Conservation (phyloP, 1,140 invertebrate species). For the Neodiprion pinetum region DNA sequence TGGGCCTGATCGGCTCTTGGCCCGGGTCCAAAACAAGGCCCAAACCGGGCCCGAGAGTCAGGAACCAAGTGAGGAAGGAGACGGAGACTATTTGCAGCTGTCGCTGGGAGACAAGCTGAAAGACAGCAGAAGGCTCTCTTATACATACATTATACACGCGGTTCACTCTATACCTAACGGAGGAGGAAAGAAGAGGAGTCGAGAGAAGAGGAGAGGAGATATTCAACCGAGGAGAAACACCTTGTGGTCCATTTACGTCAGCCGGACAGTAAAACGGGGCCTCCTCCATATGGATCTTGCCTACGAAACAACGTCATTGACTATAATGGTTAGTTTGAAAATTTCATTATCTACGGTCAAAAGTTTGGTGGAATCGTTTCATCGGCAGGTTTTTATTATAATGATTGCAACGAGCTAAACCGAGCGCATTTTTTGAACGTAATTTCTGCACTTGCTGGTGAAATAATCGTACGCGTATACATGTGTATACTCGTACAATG, state of each 20-base stretch:
- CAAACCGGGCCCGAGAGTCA: background rate
- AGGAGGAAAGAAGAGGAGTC: background rate
- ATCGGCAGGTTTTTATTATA: too few relatives aligned
- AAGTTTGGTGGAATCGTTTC: too few relatives aligned
- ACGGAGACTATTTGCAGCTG: constrained; percentile 6
- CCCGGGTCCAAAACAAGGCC: background rate
- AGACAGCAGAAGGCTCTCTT: background rate
- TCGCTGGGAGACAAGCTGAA: constrained; percentile 1
- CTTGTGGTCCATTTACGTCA: constrained; percentile 7
- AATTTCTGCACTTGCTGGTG: too few relatives aligned
- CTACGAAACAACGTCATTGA: too few relatives aligned
- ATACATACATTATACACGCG: too few relatives aligned
- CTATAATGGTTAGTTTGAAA: too few relatives aligned
- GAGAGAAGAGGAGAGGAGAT: background rate
- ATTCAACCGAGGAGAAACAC: background rate
- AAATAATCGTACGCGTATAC: too few relatives aligned
- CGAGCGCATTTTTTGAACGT: too few relatives aligned
- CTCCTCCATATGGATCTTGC: too few relatives aligned
- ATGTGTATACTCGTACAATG: too few relatives aligned
- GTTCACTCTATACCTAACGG: background rate
- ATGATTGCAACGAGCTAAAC: too few relatives aligned
- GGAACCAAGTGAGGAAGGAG: background rate
- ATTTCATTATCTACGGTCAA: too few relatives aligned
- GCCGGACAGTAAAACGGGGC: background rate
- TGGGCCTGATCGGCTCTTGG: background rate